Conservation (phyloP, 30 jellyfish, hydroid and myxozoan genomes). For the Aurelia coerulea region DNA sequence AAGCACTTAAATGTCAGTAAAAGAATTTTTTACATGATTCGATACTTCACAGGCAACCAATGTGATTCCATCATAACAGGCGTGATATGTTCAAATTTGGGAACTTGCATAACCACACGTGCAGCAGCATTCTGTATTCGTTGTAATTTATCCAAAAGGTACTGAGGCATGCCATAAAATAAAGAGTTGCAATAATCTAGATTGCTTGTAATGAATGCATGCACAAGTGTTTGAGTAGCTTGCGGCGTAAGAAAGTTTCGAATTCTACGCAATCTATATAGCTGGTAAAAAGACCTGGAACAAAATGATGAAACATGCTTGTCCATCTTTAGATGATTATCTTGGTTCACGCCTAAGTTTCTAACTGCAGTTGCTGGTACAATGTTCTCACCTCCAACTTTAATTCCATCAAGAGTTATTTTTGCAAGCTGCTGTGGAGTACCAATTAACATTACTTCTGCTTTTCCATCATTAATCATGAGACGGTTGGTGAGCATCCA, state of each 20-base stretch:
- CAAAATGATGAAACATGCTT: slow-evolving; percentile 35
- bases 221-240: slow-evolving; percentile 33
- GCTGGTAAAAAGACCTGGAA: slow-evolving; percentile 19
- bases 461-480: slow-evolving; percentile 50
- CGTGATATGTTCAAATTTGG: slow-evolving; percentile 54
- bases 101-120: slow-evolving; percentile 39
- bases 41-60: slow-evolving; percentile 33
- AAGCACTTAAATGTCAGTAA: slow-evolving; percentile 28
- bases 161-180: slow-evolving; percentile 56
- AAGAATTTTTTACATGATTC: slow-evolving; percentile 24
- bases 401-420: slow-evolving; percentile 41
- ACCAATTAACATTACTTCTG: slow-evolving; percentile 55
- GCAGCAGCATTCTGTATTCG: slow-evolving; percentile 69
- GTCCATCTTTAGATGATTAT: slow-evolving; percentile 42
- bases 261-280: slow-evolving; percentile 38
- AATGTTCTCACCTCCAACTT: slow-evolving; percentile 54
- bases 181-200: slow-evolving; percentile 51
- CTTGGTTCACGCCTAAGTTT: slow-evolving; percentile 58
- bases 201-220: slow-evolving; percentile 38
- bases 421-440: slow-evolving; percentile 71
- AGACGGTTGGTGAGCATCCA: slow-evolving; percentile 47
- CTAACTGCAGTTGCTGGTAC: slow-evolving; percentile 43
- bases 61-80: slow-evolving; percentile 22
- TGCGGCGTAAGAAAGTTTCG: slow-evolving; percentile 34
- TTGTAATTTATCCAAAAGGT: slow-evolving; percentile 41